Base-by-base conservation (phyloP, 2,888 invertebrate species). In the Cryptus viduatorius region DNA sequence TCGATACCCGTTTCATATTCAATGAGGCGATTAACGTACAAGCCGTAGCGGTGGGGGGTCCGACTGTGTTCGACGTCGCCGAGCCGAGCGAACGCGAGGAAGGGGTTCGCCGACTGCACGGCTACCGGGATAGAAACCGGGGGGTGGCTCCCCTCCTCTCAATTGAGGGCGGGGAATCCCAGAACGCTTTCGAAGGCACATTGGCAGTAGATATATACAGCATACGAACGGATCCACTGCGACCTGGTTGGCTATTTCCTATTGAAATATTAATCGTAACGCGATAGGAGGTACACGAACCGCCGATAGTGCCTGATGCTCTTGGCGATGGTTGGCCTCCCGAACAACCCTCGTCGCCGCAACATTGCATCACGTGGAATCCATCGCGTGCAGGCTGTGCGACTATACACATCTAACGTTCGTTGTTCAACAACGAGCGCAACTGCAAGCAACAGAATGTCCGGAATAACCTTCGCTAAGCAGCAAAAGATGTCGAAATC, bases 1-100 rank as follows among this genome's bases (percentile, higher is more conserved):
- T 91, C 91, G 88, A 92, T 92, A 88, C 88, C 88, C 89, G 89
- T 92, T 92, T 92, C 91, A 92, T 93, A 92, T 93, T 92, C 90
- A 92, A 93, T 91, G 91, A 92, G 91, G 90, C 91, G 92, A 93
- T 93, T 93, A 93, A 91, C 92, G 92, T 91, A 89, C 89, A 89
- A 86, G 89, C 85, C 88, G 88, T 87, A 16, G 50, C 44, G 75
- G 37, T 50, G 42, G 29, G 48, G 48, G 29, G 24, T 65, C 77
- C 68, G 29, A 56, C 78, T 69, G 79, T 82, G 65, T 79, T 71
- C 61, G 64, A 77, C 65, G 78, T 73, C 44, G 81, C 71, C 48
- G 78, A 67, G 65, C 71, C n/a, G 44, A 29, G 42, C 42, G 65
- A 44, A 64, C 37, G 37, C 0, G 37, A 37, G 37, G 37, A 37